Evolutionary conservation across 2,888 invertebrate species (phyloP), one percentile per base, ranked within the genome.

Genomic region (Agriopis aurantiaria): DNA sequence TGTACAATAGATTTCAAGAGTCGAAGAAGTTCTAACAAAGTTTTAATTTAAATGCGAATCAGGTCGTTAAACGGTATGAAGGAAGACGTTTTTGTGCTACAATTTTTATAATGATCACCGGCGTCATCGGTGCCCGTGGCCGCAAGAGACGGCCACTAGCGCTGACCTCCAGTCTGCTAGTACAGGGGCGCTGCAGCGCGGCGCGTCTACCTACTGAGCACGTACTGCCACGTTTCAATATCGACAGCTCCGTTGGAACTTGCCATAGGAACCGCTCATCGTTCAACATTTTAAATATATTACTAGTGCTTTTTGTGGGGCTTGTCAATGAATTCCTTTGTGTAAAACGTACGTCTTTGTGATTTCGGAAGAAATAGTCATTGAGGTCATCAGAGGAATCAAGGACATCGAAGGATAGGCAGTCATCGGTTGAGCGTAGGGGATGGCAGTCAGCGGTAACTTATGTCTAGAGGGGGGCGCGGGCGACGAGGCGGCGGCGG

Each of bases 81-180:
- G 94, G 94, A 94, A 94, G 93, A 94, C 94, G 86, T 93, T 91
- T 93, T 94, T 93, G 94, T 93, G 94, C 93, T 90, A 89, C 87
- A 83, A 84, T 88, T 90, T 90, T 85, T 78, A 83, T 84, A 33
- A 82, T 78, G 78, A 81, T 84, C 85, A 78, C 79, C 79, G 79
- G 80, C 76, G 77, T 63, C 60, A 49, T 79, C 72, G 81, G 81
- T 79, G 82, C 82, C 81, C 82, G 83, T 80, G 85, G 85, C 84
- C 88, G 83, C 81, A 82, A 78, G 82, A 85, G 82, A 85, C 85
- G 84, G 86, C 84, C 82, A 88, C 80, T 85, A 88, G 88, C 88
- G 88, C 87, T 85, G 85, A 86, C 83, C 78, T 80, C 79, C 74
- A 82, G 86, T 81, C 79, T 80, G 74, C 68, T 77, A 80, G 82